Conservation (phyloP, 2,888 invertebrate genomes). For the Formica aserva region DNA sequence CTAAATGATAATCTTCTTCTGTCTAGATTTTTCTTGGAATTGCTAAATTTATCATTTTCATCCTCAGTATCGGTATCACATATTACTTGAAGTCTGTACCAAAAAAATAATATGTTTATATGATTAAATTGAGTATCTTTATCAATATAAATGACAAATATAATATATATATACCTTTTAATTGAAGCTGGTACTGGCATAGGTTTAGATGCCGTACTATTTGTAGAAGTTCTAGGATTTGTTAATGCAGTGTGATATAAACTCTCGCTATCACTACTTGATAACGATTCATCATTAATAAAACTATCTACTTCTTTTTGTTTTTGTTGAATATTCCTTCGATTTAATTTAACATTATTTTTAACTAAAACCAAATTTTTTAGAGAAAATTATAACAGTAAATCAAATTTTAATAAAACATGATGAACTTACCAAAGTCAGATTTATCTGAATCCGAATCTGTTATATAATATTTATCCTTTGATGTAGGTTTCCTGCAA, state of each 20-base stretch:
- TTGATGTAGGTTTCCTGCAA: constrained; percentile 71
- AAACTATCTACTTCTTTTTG: constrained; percentile 74
- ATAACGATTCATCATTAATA: constrained; percentile 78
- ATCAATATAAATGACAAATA: constrained; percentile 15
- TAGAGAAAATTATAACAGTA: not conserved
- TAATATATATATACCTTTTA: constrained; percentile 62
- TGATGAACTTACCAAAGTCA: constrained; percentile 69
- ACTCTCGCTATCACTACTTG: constrained; percentile 76
- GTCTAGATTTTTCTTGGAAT: constrained; percentile 43
- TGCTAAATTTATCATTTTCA: constrained; percentile 61
- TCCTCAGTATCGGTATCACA: constrained; percentile 81
- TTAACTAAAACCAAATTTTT: constrained; percentile 56
- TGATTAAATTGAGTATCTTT: constrained; percentile 7
- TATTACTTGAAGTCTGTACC: constrained; percentile 72
- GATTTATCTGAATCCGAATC: constrained; percentile 72
- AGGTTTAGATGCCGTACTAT: constrained; percentile 43
- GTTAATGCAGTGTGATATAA: constrained; percentile 82
- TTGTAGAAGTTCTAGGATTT: constrained; percentile 69
- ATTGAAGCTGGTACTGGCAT: constrained; percentile 54
- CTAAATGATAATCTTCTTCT: constrained; percentile 77
- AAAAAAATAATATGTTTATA: constrained; percentile 21
- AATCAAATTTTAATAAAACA: not conserved
- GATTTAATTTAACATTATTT: constrained; percentile 58
- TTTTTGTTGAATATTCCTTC: constrained; percentile 56
- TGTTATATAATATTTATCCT: constrained; percentile 57